phyloP scores from a whole-genome alignment of 2,113 vertebrate genomes.

The Mugil cephalus region DNA sequence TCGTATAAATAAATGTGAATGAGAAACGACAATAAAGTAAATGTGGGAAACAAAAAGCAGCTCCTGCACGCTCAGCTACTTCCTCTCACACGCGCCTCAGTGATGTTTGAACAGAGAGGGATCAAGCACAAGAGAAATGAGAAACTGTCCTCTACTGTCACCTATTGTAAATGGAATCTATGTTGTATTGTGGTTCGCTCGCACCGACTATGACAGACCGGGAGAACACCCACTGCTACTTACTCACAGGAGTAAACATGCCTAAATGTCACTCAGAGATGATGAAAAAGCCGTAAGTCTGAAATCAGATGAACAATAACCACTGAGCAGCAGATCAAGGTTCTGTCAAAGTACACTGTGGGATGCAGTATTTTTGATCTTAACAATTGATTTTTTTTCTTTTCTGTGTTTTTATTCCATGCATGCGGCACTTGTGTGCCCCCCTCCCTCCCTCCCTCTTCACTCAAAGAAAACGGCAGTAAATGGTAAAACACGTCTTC shows the following conservation, averaged over 20 bases:
- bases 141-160: background rate
- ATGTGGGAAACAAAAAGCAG: background rate
- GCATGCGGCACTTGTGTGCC: background rate
- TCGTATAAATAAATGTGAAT: too few species aligned
- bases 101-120: background rate
- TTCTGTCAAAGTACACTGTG: background rate
- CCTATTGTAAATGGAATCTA: background rate
- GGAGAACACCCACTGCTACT: constrained; percentile 10
- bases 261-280: background rate
- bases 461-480: constrained; percentile 1
- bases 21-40: too few species aligned
- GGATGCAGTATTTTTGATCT: constrained; percentile 19
- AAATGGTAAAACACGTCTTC: background rate
- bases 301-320: constrained; percentile 21
- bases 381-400: constrained; percentile 11
- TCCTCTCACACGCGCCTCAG: background rate
- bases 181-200: background rate
- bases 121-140: background rate
- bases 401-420: constrained; percentile 8
- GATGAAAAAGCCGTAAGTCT: constrained; percentile 2
- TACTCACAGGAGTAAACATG: background rate
- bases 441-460: background rate
- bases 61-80: background rate
- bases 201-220: constrained; percentile 2
- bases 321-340: background rate